Base-by-base conservation (phyloP, 2,797 vertebrate species). In the Iguana delicatissima region DNA sequence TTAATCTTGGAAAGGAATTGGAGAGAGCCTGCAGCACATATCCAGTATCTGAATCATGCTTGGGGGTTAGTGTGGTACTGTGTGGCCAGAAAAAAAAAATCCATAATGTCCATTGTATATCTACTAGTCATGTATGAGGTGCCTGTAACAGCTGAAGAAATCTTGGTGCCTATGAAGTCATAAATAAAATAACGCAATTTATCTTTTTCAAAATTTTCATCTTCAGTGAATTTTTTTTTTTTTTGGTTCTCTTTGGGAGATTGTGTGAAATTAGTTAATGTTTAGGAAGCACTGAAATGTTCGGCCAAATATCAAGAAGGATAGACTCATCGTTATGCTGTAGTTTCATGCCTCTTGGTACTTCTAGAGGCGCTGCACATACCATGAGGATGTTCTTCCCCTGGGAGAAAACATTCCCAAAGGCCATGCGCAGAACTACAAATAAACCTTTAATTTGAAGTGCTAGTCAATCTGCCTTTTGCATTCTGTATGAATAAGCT, bases 391-490 rank as follows among this genome's bases (percentile, higher is more conserved):
- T 91, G n/a, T 22, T 26, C 0, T 12, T 10, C 67, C 73, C 59
- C 46, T 82, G 79, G 18, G 85, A 29, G 38, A 3, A 1, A 20
- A 12, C 0, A 1, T 46, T 1, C 13, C 72, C 0, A 0, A 0
- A 0, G 50, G 24, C 82, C 86, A 64, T 90, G 38, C 50, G n/a
- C 2, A 85, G 29, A 0, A 7, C 87, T 84, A 18, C 16, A 13
- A 0, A 0, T 4, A 3, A 1, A 22, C 9, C 14, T 84, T 80
- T 0, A 88, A 88, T 79, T 72, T 87, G 73, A 0, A 42, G 35
- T 79, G 88, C 59, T n/a, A 88, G 24, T 0, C 0, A 86, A 91
- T 81, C 67, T 2, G 0, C 69, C 42, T 87, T 74, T 84, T 80
- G 74, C 42, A 73, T 84, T 92, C 72, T 77, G 13, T 89, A 26